These are phyloP conservation scores for Champsocephalus gunnari DNA, from an alignment of 2,797 vertebrate genomes.

Conservation along the genomic window DNA sequence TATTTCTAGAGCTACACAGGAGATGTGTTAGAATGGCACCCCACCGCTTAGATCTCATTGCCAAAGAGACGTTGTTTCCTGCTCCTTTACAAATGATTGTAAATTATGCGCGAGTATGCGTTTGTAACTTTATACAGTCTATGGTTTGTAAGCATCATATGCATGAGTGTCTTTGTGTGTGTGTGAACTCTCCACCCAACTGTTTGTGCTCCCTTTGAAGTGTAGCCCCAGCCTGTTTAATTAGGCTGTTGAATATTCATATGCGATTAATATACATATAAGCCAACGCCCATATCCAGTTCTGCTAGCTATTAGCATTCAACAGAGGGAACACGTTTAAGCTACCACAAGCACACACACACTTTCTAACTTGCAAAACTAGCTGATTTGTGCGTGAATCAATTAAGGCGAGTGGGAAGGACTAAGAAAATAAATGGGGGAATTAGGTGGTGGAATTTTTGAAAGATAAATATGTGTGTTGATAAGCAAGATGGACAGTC, in stretches of 20 bases:
- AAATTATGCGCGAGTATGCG: constrained; percentile 27
- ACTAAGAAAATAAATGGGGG: constrained; percentile 7
- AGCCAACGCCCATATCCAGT: constrained; percentile 66
- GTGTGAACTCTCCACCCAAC: constrained; percentile 58
- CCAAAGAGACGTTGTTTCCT: constrained; percentile 29
- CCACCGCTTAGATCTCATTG: constrained; percentile 7
- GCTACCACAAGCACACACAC: background rate
- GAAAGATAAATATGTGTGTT: constrained; percentile 5
- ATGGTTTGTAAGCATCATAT: background rate
- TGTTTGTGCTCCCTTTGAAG: constrained; percentile 74
- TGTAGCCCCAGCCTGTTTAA: constrained; percentile 66
- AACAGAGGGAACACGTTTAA: constrained; percentile 19
- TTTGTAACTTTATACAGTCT: background rate
- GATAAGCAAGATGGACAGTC: constrained; percentile 3
- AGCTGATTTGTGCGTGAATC: constrained; percentile 33
- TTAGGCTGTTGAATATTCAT: constrained; percentile 81
- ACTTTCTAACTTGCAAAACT: constrained; percentile 12
- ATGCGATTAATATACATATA: constrained; percentile 63
- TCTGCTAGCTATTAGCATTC: constrained; percentile 42
- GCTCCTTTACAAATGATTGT: constrained; percentile 22
- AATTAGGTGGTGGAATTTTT: constrained; percentile 22
- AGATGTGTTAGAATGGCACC: constrained; percentile 10
- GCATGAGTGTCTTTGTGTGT: constrained; percentile 18
- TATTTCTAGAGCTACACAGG: background rate
- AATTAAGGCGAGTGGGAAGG: constrained; percentile 6